These are phyloP conservation scores for Rotaria sp. DNA, from an alignment of 2,888 invertebrate species.

Conservation along the genomic window DNA sequence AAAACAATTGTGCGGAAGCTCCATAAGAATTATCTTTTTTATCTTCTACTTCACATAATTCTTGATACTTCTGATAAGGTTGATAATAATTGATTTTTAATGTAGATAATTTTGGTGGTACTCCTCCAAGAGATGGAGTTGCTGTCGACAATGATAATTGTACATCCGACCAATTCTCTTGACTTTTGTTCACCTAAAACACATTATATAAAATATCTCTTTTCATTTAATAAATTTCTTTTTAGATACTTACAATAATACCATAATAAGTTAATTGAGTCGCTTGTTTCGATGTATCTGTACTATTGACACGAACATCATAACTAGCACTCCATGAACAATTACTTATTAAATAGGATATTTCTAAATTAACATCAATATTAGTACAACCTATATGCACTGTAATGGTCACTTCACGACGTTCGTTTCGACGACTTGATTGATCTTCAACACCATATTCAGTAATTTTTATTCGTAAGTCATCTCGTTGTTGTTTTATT, in stretches of 20 bases:
- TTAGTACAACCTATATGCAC: slow-evolving; percentile 7
- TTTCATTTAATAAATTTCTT: slow-evolving; percentile 35
- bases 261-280: slow-evolving; percentile 37
- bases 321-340: slow-evolving; percentile 56
- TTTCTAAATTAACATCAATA: slow-evolving; percentile 39
- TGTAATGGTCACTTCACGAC: slow-evolving; percentile 34
- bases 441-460: neutral
- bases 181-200: slow-evolving; percentile 54
- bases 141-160: slow-evolving; percentile 55
- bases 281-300: slow-evolving; percentile 46
- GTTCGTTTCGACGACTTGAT: neutral
- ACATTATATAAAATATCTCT: slow-evolving; percentile 52
- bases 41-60: too few species aligned
- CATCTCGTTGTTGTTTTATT: slow-evolving; percentile 7
- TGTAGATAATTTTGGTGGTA: slow-evolving; percentile 50
- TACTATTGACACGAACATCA: slow-evolving; percentile 54
- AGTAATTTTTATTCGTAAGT: neutral
- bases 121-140: slow-evolving; percentile 53
- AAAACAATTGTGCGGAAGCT: too few species aligned
- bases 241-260: slow-evolving; percentile 26
- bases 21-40: too few species aligned
- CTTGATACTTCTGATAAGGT: neutral
- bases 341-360: slow-evolving; percentile 53
- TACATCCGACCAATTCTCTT: slow-evolving; percentile 55
- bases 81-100: slow-evolving; percentile 41